These are phyloP conservation scores for Indri indri DNA, from an alignment of 2,113 vertebrate genomes.

Conservation along the genomic window DNA sequence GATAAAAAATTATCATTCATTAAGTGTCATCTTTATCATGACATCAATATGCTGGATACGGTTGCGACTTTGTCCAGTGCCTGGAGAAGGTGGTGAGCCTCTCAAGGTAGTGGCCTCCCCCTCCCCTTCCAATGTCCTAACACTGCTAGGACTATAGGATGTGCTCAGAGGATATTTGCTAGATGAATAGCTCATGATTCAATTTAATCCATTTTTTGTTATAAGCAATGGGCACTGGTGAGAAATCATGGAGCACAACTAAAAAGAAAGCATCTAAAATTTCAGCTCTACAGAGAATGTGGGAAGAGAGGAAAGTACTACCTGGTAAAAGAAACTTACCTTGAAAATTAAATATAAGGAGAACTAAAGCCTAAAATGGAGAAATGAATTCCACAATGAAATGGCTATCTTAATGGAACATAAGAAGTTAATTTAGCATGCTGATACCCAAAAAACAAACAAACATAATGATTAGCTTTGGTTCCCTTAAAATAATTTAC, in stretches of 20 bases:
- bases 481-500: conserved; percentile 3
- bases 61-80: background rate
- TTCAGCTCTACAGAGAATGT: background rate
- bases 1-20: background rate
- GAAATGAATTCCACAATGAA: background rate
- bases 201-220: background rate
- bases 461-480: background rate
- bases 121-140: background rate
- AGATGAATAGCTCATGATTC: background rate
- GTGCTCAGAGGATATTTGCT: background rate
- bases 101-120: background rate
- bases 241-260: background rate
- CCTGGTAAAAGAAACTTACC: background rate
- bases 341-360: background rate
- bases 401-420: background rate
- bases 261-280: background rate
- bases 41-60: background rate
- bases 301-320: background rate
- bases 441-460: background rate
- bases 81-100: background rate
- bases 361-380: background rate
- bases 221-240: background rate
- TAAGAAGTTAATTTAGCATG: background rate
- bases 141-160: background rate
- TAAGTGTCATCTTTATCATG: background rate